phyloP scores from a whole-genome alignment of 2,797 vertebrate genomes.

The Hydrophis major region DNA sequence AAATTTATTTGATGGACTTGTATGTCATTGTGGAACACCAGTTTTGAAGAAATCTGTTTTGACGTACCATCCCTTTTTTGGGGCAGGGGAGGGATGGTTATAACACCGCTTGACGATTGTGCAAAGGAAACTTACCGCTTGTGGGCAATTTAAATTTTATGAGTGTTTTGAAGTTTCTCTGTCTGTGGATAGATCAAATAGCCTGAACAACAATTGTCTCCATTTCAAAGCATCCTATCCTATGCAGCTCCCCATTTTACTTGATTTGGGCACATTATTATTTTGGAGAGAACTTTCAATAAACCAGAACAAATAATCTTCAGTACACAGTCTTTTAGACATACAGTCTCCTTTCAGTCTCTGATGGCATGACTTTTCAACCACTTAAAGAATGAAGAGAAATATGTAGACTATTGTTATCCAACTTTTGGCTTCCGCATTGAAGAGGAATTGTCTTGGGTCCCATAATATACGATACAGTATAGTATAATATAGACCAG shows the following conservation, averaged over 20 bases:
- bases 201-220: background rate
- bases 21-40: background rate
- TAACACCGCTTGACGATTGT: constrained; percentile 36
- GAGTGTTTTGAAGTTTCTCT: constrained; percentile 15
- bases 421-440: background rate
- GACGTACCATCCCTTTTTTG: background rate
- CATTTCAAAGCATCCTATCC: background rate
- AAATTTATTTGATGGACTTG: background rate
- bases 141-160: background rate
- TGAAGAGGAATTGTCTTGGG: background rate
- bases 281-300: background rate
- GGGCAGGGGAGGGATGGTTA: constrained; percentile 7
- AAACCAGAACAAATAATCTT: background rate
- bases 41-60: background rate
- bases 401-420: background rate
- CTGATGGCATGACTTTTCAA: background rate
- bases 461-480: background rate
- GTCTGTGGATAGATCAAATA: background rate
- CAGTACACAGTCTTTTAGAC: background rate
- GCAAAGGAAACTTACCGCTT: constrained; percentile 42
- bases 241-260: background rate
- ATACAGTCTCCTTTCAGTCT: background rate
- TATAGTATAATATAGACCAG: background rate
- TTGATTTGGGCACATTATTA: background rate
- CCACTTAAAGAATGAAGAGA: background rate